These are phyloP conservation scores for Nibea albiflora DNA, from an alignment of 2,113 vertebrate genomes.

Conservation along the genomic window DNA sequence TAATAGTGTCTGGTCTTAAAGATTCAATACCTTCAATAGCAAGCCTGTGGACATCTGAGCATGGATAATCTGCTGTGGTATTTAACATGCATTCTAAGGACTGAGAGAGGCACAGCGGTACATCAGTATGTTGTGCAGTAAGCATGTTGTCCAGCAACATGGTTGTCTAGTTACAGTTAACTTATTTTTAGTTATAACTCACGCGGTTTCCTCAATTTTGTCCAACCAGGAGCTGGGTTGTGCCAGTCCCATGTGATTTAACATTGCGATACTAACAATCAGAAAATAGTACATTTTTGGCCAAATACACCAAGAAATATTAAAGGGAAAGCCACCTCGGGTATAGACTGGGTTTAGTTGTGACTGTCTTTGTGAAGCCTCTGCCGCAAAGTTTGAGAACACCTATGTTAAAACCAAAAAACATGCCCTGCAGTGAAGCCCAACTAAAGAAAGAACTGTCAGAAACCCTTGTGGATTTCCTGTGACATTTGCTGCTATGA, in stretches of 20 bases:
- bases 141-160: neutral
- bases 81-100: neutral
- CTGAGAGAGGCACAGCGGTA: too few species aligned
- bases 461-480: constrained; percentile 40
- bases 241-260: neutral
- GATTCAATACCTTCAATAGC: neutral
- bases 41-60: neutral
- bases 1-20: neutral
- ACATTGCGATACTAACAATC: neutral
- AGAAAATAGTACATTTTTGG: neutral
- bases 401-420: neutral
- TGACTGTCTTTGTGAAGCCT: neutral
- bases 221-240: neutral
- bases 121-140: too few species aligned
- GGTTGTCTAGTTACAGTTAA: neutral
- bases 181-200: too few species aligned
- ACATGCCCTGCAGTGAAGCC: neutral
- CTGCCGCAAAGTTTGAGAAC: neutral
- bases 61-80: neutral
- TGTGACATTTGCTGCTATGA: constrained; percentile 20
- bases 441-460: neutral
- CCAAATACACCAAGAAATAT: too few species aligned
- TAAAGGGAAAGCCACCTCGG: neutral
- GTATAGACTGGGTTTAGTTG: neutral
- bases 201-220: too few species aligned